A percentile compares a stretch with the other conserved stretches of the same genome.
Evolutionary conservation across 2,888 invertebrate species (phyloP).

Genomic region (Pristionchus arcanus): DNA sequence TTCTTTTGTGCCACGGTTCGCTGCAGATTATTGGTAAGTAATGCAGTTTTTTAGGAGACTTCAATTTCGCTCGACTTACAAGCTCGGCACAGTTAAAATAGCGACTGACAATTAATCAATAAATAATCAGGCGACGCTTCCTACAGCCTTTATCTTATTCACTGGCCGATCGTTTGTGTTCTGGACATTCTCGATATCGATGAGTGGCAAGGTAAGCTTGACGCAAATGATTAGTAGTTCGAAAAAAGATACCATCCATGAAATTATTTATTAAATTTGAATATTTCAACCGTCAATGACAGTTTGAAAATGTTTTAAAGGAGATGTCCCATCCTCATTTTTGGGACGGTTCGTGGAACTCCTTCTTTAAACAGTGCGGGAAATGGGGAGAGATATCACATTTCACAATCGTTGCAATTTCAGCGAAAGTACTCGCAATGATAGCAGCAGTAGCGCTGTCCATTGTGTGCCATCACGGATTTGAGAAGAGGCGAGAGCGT

Average conservation of each 20-base stretch:
- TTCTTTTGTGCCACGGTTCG: neutral
- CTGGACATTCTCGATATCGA: neutral
- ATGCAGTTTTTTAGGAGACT: no score
- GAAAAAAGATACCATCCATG: no score
- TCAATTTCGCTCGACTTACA: no score
- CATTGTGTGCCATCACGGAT: neutral
- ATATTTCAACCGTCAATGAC: no score
- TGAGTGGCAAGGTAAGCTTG: neutral
- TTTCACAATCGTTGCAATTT: neutral
- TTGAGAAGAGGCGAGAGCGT: neutral
- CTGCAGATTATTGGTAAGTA: neutral
- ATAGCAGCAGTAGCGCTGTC: neutral
- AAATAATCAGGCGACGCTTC: conserved; percentile 1
- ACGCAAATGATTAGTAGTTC: no score
- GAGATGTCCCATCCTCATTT: no score
- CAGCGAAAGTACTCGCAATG: neutral
- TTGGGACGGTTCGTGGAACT: no score
- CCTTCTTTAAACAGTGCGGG: no score
- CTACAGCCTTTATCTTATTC: conserved; percentile 25
- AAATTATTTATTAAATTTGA: no score
- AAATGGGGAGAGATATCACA: no score
- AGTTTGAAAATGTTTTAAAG: no score
- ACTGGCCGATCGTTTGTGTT: conserved; percentile 12
- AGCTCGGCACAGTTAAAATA: neutral
- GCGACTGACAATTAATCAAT: neutral